A percentile compares a stretch with the other conserved stretches of the same genome.
phyloP scores from a whole-genome alignment of 1,140 invertebrate species.

The Drosophila leontia region DNA sequence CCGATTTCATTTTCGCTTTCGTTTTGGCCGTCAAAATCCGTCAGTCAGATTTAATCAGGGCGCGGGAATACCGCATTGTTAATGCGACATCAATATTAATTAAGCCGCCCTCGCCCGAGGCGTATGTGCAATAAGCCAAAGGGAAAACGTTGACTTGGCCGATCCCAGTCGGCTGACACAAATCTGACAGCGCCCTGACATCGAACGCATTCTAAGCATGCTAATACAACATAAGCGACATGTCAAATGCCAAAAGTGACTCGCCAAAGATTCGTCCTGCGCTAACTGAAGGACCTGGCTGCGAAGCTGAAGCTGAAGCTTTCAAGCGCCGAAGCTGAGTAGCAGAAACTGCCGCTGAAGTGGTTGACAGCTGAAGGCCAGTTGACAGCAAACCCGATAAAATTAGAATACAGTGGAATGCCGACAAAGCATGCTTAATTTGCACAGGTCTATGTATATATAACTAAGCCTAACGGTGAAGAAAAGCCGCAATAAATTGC shows the following conservation, averaged over 20 bases:
- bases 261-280: slow-evolving; percentile 72
- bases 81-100: slow-evolving; percentile 82
- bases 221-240: slow-evolving; percentile 78
- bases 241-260: slow-evolving; percentile 77
- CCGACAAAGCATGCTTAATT: slow-evolving; percentile 5
- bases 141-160: slow-evolving; percentile 17
- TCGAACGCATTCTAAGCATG: slow-evolving; percentile 78
- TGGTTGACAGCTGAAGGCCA: slow-evolving; percentile 49
- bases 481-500: background rate
- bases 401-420: slow-evolving; percentile 34
- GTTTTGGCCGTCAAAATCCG: slow-evolving; percentile 58
- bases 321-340: slow-evolving; percentile 6
- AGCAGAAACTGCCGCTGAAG: slow-evolving; percentile 12
- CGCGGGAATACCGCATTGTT: slow-evolving; percentile 64
- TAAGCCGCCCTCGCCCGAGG: slow-evolving; percentile 37
- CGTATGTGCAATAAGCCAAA: slow-evolving; percentile 60
- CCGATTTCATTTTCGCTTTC: slow-evolving; percentile 14
- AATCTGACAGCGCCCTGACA: slow-evolving; percentile 81
- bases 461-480: background rate
- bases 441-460: slow-evolving; percentile 2
- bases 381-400: slow-evolving; percentile 47
- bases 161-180: slow-evolving; percentile 58
- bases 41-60: slow-evolving; percentile 75
- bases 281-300: slow-evolving; percentile 49
- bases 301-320: slow-evolving; percentile 41